Conservation (phyloP, 2,888 invertebrate genomes). For the Chloromyia formosa region DNA sequence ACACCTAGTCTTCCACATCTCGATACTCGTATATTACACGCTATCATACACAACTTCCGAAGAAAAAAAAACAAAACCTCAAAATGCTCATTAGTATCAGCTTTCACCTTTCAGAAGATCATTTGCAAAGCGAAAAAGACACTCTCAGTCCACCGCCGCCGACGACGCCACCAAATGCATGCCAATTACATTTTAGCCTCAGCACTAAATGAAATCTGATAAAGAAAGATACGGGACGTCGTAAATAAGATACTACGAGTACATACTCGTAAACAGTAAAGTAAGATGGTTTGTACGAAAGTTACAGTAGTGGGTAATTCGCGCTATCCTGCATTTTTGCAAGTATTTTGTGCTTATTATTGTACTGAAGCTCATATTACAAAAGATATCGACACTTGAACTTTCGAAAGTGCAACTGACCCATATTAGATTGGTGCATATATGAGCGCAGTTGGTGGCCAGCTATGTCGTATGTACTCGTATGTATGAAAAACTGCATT, state of each 20-base stretch:
- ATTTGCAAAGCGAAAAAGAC: conserved; percentile 32
- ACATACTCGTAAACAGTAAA: not conserved
- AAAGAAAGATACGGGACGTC: conserved; percentile 5
- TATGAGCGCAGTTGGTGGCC: conserved; percentile 10
- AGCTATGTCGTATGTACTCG: not conserved
- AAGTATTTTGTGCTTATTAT: not conserved
- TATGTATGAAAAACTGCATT: not conserved
- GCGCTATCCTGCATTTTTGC: conserved; percentile 9
- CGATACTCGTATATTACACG: not conserved
- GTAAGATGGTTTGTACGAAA: not conserved
- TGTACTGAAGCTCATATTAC: conserved; percentile 10
- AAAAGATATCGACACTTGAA: conserved; percentile 38
- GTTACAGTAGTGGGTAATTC: conserved; percentile 26
- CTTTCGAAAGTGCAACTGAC: conserved; percentile 42
- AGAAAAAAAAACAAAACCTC: conserved; percentile 26
- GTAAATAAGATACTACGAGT: not conserved
- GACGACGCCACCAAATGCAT: not conserved
- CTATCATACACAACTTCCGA: not conserved
- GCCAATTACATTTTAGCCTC: conserved; percentile 18
- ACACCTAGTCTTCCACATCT: not conserved
- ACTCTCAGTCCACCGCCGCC: conserved; percentile 6
- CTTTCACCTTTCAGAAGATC: conserved; percentile 39
- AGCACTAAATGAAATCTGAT: conserved; percentile 31
- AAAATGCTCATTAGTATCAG: conserved; percentile 39
- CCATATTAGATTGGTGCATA: conserved; percentile 15